Conservation (phyloP, 2,888 invertebrate species). For the Oscheius sp. region DNA sequence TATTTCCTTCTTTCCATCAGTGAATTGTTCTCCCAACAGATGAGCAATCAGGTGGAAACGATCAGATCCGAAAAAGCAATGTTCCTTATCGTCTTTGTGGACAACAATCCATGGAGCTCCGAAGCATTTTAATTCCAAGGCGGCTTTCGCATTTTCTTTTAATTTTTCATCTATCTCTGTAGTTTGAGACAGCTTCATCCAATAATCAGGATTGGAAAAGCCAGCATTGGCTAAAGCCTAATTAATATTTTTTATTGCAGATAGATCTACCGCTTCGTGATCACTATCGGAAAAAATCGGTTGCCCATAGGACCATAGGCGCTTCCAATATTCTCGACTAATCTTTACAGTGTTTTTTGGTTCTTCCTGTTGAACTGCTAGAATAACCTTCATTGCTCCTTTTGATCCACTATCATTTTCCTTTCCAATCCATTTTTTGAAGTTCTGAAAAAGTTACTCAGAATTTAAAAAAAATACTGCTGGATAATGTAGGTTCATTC, state of each 20-base stretch:
- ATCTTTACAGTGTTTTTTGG: slow-evolving; percentile 28
- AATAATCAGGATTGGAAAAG: slow-evolving; percentile 24
- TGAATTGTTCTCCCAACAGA: slow-evolving; percentile 41
- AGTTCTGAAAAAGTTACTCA: not conserved
- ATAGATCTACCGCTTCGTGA: slow-evolving; percentile 28
- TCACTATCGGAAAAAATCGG: slow-evolving; percentile 50
- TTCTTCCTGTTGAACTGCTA: slow-evolving; percentile 35
- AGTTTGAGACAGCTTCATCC: slow-evolving; percentile 33
- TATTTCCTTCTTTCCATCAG: slow-evolving; percentile 1
- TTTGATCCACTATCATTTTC: no score
- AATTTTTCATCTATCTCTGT: slow-evolving; percentile 35
- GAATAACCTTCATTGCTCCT: slow-evolving; percentile 37
- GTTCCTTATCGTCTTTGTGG: slow-evolving; percentile 33
- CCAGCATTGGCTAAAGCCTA: slow-evolving; percentile 36
- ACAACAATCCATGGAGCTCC: slow-evolving; percentile 63
- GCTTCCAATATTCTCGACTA: slow-evolving; percentile 45
- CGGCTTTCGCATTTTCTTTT: slow-evolving; percentile 36
- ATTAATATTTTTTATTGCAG: not conserved
- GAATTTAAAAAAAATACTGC: slow-evolving; percentile 7
- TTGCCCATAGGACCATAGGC: slow-evolving; percentile 47
- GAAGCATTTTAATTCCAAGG: slow-evolving; percentile 48
- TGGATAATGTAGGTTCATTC: slow-evolving; percentile 70
- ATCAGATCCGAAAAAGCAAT: slow-evolving; percentile 62
- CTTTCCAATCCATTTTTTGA: slow-evolving; percentile 32
- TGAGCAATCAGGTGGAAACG: slow-evolving; percentile 55